A percentile compares a stretch with the other conserved stretches of the same genome.
These are phyloP conservation scores for Dryadula phaetusa DNA, from an alignment of 2,888 invertebrate genomes.

Conservation along the genomic window DNA sequence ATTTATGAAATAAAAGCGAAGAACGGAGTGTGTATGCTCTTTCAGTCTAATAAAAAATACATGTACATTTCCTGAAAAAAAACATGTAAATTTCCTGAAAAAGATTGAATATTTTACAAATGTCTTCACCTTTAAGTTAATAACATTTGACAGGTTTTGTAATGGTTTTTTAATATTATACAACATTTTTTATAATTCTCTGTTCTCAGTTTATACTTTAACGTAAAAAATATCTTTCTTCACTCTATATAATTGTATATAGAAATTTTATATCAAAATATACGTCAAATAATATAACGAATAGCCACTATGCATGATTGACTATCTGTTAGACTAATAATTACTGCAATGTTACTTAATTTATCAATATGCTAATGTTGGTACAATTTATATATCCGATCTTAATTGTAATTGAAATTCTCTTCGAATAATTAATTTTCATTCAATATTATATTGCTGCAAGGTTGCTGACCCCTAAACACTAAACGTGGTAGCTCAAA, in stretches of 20 bases:
- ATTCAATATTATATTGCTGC: neutral
- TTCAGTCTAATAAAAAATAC: too few species aligned
- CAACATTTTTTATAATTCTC: too few species aligned
- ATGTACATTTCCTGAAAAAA: too few species aligned
- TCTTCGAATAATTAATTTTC: slow-evolving; percentile 10
- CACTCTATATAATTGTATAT: neutral
- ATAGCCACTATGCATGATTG: slow-evolving; percentile 32
- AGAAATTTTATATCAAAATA: neutral
- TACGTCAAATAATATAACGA: slow-evolving; percentile 13
- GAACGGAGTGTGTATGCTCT: too few species aligned
- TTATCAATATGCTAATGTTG: slow-evolving; percentile 32
- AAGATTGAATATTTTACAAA: too few species aligned
- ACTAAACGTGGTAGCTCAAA: neutral
- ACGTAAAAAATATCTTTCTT: too few species aligned
- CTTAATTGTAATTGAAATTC: slow-evolving; percentile 21
- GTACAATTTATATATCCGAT: slow-evolving; percentile 9
- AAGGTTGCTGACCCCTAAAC: neutral
- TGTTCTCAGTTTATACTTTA: too few species aligned
- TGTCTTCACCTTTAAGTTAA: too few species aligned
- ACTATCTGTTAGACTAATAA: slow-evolving; percentile 41
- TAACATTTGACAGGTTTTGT: too few species aligned
- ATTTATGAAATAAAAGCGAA: too few species aligned
- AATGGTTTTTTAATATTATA: too few species aligned
- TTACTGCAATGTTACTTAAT: slow-evolving; percentile 37
- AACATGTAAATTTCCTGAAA: too few species aligned